Evolutionary conservation across 1,140 invertebrate genomes (phyloP).

Genomic region (Dendroctonus ponderosae): DNA sequence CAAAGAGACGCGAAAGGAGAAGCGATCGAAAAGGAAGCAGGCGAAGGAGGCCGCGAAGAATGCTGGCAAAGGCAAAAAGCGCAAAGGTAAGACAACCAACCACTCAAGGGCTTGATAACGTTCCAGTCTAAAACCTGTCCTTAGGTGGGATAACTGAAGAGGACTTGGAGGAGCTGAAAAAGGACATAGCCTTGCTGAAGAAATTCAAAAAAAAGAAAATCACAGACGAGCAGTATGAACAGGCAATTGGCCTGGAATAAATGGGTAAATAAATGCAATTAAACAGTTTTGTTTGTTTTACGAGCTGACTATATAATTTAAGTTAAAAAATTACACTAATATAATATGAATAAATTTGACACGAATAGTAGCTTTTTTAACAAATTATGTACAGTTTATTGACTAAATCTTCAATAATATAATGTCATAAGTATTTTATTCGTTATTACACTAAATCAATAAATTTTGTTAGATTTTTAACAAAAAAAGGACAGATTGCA

Average conservation of each 20-base stretch:
- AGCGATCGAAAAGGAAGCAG: constrained; percentile 61
- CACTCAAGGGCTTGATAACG: not conserved
- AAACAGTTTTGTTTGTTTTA: constrained; percentile 10
- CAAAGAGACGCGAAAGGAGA: constrained; percentile 66
- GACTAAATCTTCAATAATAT: constrained; percentile 35
- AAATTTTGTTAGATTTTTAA: too few relatives aligned
- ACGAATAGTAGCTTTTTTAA: constrained; percentile 36
- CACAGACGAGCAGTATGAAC: constrained; percentile 60
- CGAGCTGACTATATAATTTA: constrained; percentile 40
- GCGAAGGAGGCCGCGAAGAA: constrained; percentile 51
- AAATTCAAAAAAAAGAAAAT: constrained; percentile 86
- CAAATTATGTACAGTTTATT: constrained; percentile 38
- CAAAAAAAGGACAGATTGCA: too few relatives aligned
- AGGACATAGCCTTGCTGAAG: constrained; percentile 81
- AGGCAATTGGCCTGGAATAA: constrained; percentile 51
- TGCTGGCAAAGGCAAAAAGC: constrained; percentile 50
- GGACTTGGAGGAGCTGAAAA: constrained; percentile 80
- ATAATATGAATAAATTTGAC: constrained; percentile 37
- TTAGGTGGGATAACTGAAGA: constrained; percentile 61
- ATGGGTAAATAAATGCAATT: not conserved
- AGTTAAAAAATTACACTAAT: constrained; percentile 40
- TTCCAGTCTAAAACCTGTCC: constrained; percentile 6
- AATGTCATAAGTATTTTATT: constrained; percentile 31
- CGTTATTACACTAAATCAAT: constrained; percentile 16
- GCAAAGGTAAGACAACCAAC: constrained; percentile 44